Evolutionary conservation across 2,888 invertebrate species (phyloP), one percentile per base, ranked within the genome.

Genomic region (Girardia tigrina): DNA sequence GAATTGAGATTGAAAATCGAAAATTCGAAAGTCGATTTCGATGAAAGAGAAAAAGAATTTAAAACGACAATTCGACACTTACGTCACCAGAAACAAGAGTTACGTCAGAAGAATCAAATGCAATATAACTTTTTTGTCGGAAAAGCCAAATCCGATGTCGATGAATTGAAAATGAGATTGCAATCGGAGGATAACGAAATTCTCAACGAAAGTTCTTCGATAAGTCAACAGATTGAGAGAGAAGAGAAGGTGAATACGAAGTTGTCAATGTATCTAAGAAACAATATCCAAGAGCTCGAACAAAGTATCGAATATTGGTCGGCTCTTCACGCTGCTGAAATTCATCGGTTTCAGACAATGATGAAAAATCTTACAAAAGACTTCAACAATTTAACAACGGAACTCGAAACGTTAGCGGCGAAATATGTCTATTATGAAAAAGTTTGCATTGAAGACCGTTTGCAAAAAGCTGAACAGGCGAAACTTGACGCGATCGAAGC

Each of bases 371-470:
- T 56, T 4, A 56, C n/a, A 23, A 56, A 56, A 56, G 56, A 56
- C 20, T 16, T 2, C 23, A n/a, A 56, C n/a, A 4, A 56, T 4
- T 56, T 56, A n/a, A 56, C 56, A 2, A n/a, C n/a, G 6, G 56
- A 56, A 56, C 23, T 56, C 6, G 56, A 56, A 56, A 56, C 20
- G n/a, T 56, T 56, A 23, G 56, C 23, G n/a, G 4, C 56, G n/a
- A 56, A 56, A n/a, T 56, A 56, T 56, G 56, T 56, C 23, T 23
- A n/a, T n/a, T 56, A 56, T n/a, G 56, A 56, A 56, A 56, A 56
- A 23, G 56, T 56, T n/a, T 56, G 56, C n/a, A 56, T 56, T 2
- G 56, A 56, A 56, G 56, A 56, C n/a, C 4, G 56, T 20, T 23
- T 20, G 23, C n/a, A 20, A 2, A 56, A 56, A 56, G 56, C n/a